These are phyloP conservation scores for Phengaris alcon DNA, from an alignment of 2,888 invertebrate genomes.

Conservation along the genomic window DNA sequence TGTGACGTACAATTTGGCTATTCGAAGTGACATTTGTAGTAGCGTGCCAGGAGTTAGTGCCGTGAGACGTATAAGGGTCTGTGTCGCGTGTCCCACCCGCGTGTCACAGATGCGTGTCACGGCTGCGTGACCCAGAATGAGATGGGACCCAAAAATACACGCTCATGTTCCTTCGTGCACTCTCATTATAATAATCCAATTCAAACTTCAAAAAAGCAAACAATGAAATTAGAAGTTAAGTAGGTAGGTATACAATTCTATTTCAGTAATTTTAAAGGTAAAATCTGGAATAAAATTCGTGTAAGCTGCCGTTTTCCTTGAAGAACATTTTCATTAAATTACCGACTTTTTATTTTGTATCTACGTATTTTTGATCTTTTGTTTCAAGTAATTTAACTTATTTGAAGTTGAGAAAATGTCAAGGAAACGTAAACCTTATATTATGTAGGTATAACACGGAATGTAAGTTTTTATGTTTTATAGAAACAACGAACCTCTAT, in stretches of 20 bases:
- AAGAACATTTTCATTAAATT: background rate
- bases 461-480: too few species aligned
- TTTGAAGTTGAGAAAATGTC: background rate
- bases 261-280: background rate
- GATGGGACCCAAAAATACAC: background rate
- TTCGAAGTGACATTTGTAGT: background rate
- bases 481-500: too few species aligned
- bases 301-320: background rate
- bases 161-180: background rate
- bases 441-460: too few species aligned
- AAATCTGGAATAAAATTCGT: background rate
- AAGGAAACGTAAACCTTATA: background rate
- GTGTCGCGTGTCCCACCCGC: background rate
- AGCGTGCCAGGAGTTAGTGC: background rate
- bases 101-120: conserved; percentile 8
- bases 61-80: background rate
- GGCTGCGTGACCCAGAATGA: background rate
- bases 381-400: background rate
- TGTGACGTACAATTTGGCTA: background rate
- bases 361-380: background rate
- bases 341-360: background rate
- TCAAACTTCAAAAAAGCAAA: background rate
- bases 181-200: background rate
- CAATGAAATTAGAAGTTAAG: background rate
- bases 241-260: background rate